Evolutionary conservation across 2,888 invertebrate species (phyloP).

Genomic region (Drosophila siamana): DNA sequence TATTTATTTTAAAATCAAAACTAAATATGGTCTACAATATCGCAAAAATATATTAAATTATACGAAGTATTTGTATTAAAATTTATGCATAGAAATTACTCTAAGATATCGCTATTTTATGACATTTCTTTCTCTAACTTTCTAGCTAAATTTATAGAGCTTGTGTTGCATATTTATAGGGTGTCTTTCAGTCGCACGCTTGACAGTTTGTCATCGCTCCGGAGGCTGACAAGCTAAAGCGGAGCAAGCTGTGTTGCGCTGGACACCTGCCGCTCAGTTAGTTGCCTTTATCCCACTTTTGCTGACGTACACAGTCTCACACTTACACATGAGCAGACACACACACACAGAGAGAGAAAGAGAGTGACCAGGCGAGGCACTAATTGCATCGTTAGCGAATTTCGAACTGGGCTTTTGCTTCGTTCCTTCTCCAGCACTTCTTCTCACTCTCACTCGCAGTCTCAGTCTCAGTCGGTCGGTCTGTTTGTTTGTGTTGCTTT

Average conservation of each 20-base stretch:
- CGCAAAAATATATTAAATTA: too few species aligned
- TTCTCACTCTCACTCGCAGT: neutral
- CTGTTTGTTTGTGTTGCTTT: conserved; percentile 1
- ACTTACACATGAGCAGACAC: neutral
- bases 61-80: too few species aligned
- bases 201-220: neutral
- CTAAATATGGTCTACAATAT: too few species aligned
- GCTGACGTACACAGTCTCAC: conserved; percentile 7
- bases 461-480: too few species aligned
- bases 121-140: too few species aligned
- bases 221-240: neutral
- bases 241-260: conserved; percentile 5
- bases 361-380: conserved; percentile 11
- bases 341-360: conserved; percentile 9
- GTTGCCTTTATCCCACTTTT: conserved; percentile 16
- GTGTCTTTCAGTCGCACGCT: neutral
- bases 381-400: conserved; percentile 77
- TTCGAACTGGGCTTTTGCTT: conserved; percentile 33
- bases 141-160: too few species aligned
- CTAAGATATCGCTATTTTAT: too few species aligned
- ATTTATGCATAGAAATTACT: too few species aligned
- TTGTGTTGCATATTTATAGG: neutral
- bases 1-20: too few species aligned
- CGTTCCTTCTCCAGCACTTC: conserved; percentile 1
- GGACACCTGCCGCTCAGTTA: conserved; percentile 17